Conservation (phyloP, 64 coral and sea anemone species). For the Cladopsammia gracilis region DNA sequence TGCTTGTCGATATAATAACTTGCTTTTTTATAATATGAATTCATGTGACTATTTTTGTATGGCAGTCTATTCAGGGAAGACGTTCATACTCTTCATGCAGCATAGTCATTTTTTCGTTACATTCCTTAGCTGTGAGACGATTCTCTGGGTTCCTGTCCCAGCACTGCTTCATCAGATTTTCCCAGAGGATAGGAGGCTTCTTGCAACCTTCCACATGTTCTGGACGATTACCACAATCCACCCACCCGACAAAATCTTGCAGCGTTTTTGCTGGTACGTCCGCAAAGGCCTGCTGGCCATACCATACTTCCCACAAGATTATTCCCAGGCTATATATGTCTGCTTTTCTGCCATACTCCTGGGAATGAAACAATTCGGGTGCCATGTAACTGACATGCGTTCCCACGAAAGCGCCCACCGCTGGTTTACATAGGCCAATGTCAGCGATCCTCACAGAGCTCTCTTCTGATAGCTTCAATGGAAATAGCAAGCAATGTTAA, state of each 20-base stretch:
- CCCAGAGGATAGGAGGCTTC: not conserved
- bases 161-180: slow-evolving; percentile 8
- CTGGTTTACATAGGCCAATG: not conserved
- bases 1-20: no score
- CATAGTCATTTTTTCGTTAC: not conserved
- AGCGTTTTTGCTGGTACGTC: not conserved
- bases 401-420: not conserved
- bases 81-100: no score
- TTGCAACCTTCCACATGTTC: not conserved
- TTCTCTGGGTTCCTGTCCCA: not conserved
- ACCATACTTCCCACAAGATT: slow-evolving; percentile 31
- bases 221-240: slow-evolving; percentile 17
- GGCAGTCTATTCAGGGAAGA: no score
- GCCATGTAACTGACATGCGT: not conserved
- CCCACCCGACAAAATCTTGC: not conserved
- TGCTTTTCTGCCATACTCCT: not conserved
- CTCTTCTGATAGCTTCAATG: not conserved
- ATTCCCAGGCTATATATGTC: slow-evolving; percentile 11
- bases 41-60: no score
- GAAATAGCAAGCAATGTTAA: not conserved
- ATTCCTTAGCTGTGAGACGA: not conserved
- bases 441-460: not conserved
- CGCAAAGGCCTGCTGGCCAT: slow-evolving; percentile 14
- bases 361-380: not conserved
- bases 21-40: no score